Evolutionary conservation across 2,113 vertebrate species (phyloP).

Genomic region (Pipa parva): DNA sequence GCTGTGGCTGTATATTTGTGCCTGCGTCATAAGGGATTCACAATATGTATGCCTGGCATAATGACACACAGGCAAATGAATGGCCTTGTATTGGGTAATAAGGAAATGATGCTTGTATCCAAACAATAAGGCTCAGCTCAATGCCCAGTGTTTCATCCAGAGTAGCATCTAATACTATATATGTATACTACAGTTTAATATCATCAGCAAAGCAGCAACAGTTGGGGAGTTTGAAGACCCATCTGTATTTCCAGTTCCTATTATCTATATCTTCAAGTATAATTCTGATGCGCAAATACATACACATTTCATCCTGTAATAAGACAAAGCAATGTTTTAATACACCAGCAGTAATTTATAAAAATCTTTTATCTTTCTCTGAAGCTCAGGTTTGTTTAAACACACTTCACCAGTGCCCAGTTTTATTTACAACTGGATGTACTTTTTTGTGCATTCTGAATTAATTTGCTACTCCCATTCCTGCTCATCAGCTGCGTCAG

Average conservation of each 20-base stretch:
- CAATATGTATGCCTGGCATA: no score
- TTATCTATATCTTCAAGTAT: neutral
- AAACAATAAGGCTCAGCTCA: no score
- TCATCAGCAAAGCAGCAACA: no score
- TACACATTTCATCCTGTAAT: neutral
- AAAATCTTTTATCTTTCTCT: neutral
- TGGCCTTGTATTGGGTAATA: no score
- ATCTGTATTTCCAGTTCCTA: neutral
- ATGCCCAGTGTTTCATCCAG: no score
- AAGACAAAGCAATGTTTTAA: neutral
- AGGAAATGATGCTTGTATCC: no score
- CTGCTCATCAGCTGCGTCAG: slow-evolving; percentile 21
- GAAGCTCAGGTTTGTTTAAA: neutral
- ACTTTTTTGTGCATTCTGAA: slow-evolving; percentile 7
- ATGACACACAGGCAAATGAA: no score
- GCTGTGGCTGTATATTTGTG: no score
- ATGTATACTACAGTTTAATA: no score
- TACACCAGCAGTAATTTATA: neutral
- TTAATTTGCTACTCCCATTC: neutral
- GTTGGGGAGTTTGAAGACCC: neutral
- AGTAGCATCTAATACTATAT: no score
- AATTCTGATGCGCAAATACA: neutral
- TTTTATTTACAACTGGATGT: slow-evolving; percentile 4
- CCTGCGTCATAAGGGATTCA: no score
- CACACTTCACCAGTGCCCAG: neutral